Percentiles rank a stretch among this genome's conserved stretches.
Conservation (phyloP, 2,113 vertebrate species). For the Junco hyemalis region DNA sequence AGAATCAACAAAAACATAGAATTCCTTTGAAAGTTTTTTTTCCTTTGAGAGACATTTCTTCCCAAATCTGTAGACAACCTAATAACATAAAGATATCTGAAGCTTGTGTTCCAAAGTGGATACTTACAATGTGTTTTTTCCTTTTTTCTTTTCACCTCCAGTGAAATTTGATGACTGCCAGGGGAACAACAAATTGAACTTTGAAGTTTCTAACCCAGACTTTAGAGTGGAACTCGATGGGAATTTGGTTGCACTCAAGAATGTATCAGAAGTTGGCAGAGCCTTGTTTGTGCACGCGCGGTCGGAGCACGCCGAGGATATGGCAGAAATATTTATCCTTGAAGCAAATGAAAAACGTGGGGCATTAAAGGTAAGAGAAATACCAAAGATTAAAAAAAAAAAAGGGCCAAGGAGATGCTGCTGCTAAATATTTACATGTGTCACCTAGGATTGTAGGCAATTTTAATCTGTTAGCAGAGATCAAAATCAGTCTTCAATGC, state of each 20-base stretch:
- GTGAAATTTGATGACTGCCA: constrained; percentile 92
- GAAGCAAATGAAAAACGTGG: constrained; percentile 69
- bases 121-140: background rate
- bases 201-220: constrained; percentile 87
- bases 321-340: constrained; percentile 82
- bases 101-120: background rate
- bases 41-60: background rate
- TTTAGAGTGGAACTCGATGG: constrained; percentile 83
- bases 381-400: background rate
- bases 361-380: constrained; percentile 80
- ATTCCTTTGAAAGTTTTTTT: background rate
- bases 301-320: constrained; percentile 82
- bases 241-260: constrained; percentile 78
- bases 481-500: background rate
- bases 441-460: background rate
- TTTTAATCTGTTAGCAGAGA: background rate
- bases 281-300: constrained; percentile 83
- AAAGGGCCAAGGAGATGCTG: background rate
- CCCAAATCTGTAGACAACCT: background rate
- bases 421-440: background rate
- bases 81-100: background rate
- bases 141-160: background rate
- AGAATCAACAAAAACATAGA: background rate
- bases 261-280: constrained; percentile 70
- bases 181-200: constrained; percentile 84